phyloP scores from a whole-genome alignment of 2,113 vertebrate genomes.

The Lates calcarifer region DNA sequence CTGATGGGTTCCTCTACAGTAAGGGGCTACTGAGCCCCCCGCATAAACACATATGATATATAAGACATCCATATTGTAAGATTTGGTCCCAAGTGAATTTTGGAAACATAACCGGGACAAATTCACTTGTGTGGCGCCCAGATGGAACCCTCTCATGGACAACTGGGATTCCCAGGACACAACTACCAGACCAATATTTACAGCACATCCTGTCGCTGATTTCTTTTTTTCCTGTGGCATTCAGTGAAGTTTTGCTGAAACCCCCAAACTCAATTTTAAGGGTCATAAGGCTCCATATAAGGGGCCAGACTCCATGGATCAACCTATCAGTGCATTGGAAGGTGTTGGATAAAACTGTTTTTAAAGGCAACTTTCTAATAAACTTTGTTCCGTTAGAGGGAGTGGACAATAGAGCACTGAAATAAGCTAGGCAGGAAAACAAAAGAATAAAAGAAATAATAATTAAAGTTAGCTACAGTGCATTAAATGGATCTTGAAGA shows the following conservation, averaged over 20 bases:
- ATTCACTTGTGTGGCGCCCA: too few species aligned
- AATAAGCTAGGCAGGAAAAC: too few species aligned
- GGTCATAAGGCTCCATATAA: neutral
- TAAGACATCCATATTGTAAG: neutral
- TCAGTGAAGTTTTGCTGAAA: neutral
- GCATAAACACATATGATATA: neutral
- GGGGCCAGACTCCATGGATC: neutral
- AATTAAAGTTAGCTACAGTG: neutral
- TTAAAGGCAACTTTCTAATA: neutral
- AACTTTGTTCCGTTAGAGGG: neutral
- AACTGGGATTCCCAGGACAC: neutral
- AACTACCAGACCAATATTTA: neutral
- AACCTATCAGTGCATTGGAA: too few species aligned
- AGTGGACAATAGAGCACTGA: too few species aligned
- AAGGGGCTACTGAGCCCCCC: neutral
- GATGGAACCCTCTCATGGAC: neutral
- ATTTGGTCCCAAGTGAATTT: too few species aligned
- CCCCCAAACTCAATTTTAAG: neutral
- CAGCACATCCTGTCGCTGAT: neutral
- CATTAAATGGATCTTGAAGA: neutral
- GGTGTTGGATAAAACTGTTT: neutral
- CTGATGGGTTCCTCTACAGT: constrained; percentile 3
- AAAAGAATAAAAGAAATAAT: neutral
- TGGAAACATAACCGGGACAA: neutral
- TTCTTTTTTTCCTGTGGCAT: neutral